Base-by-base conservation (phyloP, 2,113 vertebrate species). In the Nycticryphes semicollaris region DNA sequence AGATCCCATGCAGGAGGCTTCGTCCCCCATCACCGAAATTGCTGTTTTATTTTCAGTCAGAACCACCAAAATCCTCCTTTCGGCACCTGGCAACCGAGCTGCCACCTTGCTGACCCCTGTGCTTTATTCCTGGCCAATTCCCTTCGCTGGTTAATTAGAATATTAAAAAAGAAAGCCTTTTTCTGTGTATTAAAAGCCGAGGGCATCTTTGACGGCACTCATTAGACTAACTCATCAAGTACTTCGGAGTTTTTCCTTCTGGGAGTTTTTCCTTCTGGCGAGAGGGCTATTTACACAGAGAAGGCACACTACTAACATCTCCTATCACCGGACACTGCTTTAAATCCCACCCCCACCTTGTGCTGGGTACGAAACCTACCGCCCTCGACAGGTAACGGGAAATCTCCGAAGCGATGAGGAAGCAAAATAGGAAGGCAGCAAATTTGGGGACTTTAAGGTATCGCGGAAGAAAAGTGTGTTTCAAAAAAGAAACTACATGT, bases 381-480 rank as follows among this genome's bases (percentile, higher is more conserved):
- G 16, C 25, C 45, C 50, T 39, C 24, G 5, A 16, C 56, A 30
- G 5, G 10, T 2, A 4, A 17, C 1, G 19, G 6, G 11, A 66
- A 82, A 27, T 27, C 27, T 39, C 37, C 60, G 10, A 0, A 21
- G 83, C 57, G 16, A n/a, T 21, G 20, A 22, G 63, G 83, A 45
- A 53, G 48, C 37, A 60, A 75, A 84, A 67, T 0, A 60, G 13
- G 37, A 63, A 93, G 17, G 60, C 41, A 69, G 25, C 37, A n/a
- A 43, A 37, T 0, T 1, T 1, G 28, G 8, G 11, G 72, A 57
- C n/a, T 3, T 17, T 14, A 48, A 66, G 57, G 63, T 8, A 51
- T 1, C 24, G 11, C 0, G 2, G 63, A 48, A 63, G 13, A 37
- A 39, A 75, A 51, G 14, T 0, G 1, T 1, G 15, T 47, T 54